These are phyloP conservation scores for Protodeltote pygarga DNA, from an alignment of 2,888 invertebrate genomes.

Conservation along the genomic window DNA sequence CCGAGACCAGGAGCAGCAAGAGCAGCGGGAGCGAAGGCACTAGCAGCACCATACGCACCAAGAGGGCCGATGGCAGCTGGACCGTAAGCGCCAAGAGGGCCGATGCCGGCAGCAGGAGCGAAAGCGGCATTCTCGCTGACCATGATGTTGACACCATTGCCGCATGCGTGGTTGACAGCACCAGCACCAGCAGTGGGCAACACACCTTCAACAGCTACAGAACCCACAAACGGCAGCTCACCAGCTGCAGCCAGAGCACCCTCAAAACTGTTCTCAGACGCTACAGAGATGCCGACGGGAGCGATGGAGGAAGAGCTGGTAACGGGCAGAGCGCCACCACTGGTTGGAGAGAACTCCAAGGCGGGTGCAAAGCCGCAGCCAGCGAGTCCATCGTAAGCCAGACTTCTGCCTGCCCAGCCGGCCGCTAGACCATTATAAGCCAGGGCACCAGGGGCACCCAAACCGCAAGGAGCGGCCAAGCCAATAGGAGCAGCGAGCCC, in stretches of 20 bases:
- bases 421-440: not conserved
- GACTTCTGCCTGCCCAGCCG: not conserved
- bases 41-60: constrained; percentile 4
- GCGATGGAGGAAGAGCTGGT: constrained; percentile 55
- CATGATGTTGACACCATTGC: constrained; percentile 51
- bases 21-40: constrained; percentile 31
- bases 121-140: too few species aligned
- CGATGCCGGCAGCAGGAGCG: constrained; percentile 20
- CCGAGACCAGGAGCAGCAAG: not conserved
- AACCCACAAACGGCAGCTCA: constrained; percentile 62
- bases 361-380: constrained; percentile 28
- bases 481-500: not conserved
- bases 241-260: constrained; percentile 60
- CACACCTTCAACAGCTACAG: constrained; percentile 59
- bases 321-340: constrained; percentile 57
- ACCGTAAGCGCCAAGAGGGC: constrained; percentile 12
- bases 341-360: constrained; percentile 52
- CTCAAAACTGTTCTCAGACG: constrained; percentile 62
- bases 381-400: constrained; percentile 2
- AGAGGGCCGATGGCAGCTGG: constrained; percentile 38
- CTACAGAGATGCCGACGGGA: constrained; percentile 57
- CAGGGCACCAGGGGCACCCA: not conserved
- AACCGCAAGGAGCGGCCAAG: not conserved
- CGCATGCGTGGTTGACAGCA: constrained; percentile 60
- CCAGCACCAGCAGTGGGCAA: constrained; percentile 61